A percentile compares a stretch with the other conserved stretches of the same genome.
These are phyloP conservation scores for Drosophila gaucha DNA, from an alignment of 2,888 invertebrate genomes.

Conservation along the genomic window DNA sequence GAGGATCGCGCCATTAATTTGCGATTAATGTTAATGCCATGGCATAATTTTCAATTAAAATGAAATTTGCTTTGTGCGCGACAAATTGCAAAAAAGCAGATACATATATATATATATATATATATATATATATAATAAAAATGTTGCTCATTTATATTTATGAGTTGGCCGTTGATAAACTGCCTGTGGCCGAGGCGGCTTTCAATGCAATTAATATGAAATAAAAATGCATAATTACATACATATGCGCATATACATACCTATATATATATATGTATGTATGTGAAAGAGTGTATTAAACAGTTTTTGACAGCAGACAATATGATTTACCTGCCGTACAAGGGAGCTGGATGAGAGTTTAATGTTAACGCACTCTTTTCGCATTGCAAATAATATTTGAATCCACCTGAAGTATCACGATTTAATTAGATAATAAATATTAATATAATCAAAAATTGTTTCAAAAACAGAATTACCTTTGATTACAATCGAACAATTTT, in stretches of 20 bases:
- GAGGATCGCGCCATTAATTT: constrained; percentile 53
- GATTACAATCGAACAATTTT: too few species aligned
- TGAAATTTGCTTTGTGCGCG: constrained; percentile 74
- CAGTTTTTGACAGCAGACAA: constrained; percentile 41
- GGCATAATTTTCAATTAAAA: constrained; percentile 78
- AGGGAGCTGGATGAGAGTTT: not conserved
- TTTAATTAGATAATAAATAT: constrained; percentile 6
- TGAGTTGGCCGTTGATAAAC: constrained; percentile 65
- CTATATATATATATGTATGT: too few species aligned
- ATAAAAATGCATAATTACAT: constrained; percentile 74
- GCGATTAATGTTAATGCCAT: constrained; percentile 70
- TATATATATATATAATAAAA: constrained; percentile 23
- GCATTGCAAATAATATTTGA: not conserved
- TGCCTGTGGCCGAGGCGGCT: constrained; percentile 55
- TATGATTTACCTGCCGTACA: constrained; percentile 29
- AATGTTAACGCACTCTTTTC: constrained; percentile 8
- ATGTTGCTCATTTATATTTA: constrained; percentile 71
- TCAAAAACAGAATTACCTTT: not conserved
- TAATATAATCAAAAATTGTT: not conserved
- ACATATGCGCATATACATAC: constrained; percentile 18
- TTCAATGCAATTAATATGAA: constrained; percentile 76
- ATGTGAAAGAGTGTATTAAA: constrained; percentile 50
- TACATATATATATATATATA: not conserved
- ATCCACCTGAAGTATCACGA: not conserved
- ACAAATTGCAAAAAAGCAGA: constrained; percentile 62